Base-by-base conservation (phyloP, 2,797 vertebrate species). In the Xenops minutus region DNA sequence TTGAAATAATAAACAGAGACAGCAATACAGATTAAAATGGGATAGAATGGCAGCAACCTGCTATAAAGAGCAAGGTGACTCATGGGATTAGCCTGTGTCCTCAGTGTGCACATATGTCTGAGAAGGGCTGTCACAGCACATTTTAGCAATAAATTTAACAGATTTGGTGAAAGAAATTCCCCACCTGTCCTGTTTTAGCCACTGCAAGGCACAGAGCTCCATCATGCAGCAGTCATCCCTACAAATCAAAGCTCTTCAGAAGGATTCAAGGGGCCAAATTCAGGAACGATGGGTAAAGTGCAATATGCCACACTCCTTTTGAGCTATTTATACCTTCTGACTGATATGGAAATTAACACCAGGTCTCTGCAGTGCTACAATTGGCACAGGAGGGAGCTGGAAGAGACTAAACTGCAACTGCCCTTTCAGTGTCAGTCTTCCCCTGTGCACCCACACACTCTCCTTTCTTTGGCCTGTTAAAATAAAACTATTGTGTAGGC, bases 391-490 rank as follows among this genome's bases (percentile, higher is more conserved):
- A 68, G 44, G 32, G 39, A 92, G 37, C 32, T 54, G 66, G 32
- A 74, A 78, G 26, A 37, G n/a, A 71, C 39, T 12, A 24, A 43
- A 6, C 8, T 44, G 32, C 37, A 81, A 17, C 9, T 52, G 34
- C 46, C 74, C 26, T 41, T 39, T 29, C 41, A 14, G 22, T 3
- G 8, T 19, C 72, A 46, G 26, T 5, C 56, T 44, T 54, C 39
- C 7, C 21, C 39, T 6, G 0, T 1, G 3, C 49, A 24, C 21
- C 10, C 6, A 7, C 36, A 15, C 17, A 6, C 7, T 1, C 13
- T 39, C 9, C 5, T 46, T 29, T 62, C 58, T 44, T 69, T 54
- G 67, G 19, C 5, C 21, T 52, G 23, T 37, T 63, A 59, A 48
- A 58, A 13, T 6, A 56, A 56, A 59, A 83, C 18, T 29, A 8